phyloP scores from a whole-genome alignment of 2,113 vertebrate species.

The Meles meles region DNA sequence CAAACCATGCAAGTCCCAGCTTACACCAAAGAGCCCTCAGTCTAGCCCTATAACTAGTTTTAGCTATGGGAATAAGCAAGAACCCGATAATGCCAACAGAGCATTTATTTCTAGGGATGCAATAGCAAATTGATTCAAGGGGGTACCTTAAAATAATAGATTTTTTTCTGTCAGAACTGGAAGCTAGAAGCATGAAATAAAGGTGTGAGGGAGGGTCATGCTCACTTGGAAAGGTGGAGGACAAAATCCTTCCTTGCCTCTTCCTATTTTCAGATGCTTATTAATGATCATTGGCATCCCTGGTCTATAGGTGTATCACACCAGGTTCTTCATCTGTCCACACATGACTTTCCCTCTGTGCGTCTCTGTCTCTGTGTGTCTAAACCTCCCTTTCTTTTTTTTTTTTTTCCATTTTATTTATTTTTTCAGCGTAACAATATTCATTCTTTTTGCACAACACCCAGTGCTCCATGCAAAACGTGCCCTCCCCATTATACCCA shows the following conservation, averaged over 20 bases:
- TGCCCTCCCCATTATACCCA: no score
- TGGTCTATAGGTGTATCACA: background rate
- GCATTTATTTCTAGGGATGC: background rate
- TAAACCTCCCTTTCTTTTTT: background rate
- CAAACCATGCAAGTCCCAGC: background rate
- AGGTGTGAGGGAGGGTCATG: background rate
- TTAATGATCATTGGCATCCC: no score
- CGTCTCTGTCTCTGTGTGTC: background rate
- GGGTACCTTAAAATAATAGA: background rate
- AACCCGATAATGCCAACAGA: background rate
- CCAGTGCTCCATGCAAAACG: no score
- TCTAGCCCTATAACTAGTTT: background rate
- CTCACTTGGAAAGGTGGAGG: background rate
- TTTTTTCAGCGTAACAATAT: no score
- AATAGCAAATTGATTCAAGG: background rate
- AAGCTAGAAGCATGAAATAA: background rate
- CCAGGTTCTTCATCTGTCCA: background rate
- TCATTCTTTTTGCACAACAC: no score
- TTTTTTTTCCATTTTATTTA: no score
- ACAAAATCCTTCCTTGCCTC: background rate
- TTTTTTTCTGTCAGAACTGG: background rate
- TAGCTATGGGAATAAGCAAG: background rate
- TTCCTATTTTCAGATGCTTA: background rate
- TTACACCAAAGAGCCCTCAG: fast-evolving
- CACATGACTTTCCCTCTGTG: background rate